Evolutionary conservation across 2,113 vertebrate genomes (phyloP), one percentile per base, ranked within the genome.

Genomic region (Oncorhynchus kisutch): DNA sequence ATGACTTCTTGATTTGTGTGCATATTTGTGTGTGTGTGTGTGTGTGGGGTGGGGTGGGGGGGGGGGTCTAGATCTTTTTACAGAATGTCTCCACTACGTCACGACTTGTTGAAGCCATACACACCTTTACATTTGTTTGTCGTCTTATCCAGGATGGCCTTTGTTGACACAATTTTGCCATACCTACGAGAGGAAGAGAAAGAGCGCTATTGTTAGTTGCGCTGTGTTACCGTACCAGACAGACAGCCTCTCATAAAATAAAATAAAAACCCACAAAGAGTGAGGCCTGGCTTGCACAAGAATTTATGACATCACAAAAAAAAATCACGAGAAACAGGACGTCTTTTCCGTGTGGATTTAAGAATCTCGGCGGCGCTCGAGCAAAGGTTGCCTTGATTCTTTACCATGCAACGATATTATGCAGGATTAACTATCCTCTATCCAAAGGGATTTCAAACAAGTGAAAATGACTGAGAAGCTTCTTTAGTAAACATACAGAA

Each of bases 61-160:
- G 31, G 31, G 31, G 5, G 1, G 39, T 45, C 39, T 2, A 45
- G 39, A 24, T 65, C 34, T 65, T 16, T 70, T 51, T 24, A 45
- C 45, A 49, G 29, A 27, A 68, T 39, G 16, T 16, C 7, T 27
- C 67, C 67, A 16, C 39, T 45, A 45, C 9, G 8, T 45, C 39
- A 45, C 20, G 18, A 54, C 14, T 72, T 74, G 20, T 29, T 49
- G 7, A 73, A 24, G 85, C 74, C 77, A 90, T 83, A 94, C 91
- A 72, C 93, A 99, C 98, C 98, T 98, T 99, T 99, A 90, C 98
- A 99, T 93, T 98, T 98, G 94, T 99, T 99, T 80, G 97, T 99
- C 67, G 97, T 95, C 90, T 99, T 99, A 92, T 99, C 98, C 96
- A 99, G 92, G 92, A 99, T 99, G 73, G 98, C 98, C 88, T 99